Evolutionary conservation across 2,888 invertebrate species (phyloP), one percentile per base, ranked within the genome.

Genomic region (Camponotus fellah): DNA sequence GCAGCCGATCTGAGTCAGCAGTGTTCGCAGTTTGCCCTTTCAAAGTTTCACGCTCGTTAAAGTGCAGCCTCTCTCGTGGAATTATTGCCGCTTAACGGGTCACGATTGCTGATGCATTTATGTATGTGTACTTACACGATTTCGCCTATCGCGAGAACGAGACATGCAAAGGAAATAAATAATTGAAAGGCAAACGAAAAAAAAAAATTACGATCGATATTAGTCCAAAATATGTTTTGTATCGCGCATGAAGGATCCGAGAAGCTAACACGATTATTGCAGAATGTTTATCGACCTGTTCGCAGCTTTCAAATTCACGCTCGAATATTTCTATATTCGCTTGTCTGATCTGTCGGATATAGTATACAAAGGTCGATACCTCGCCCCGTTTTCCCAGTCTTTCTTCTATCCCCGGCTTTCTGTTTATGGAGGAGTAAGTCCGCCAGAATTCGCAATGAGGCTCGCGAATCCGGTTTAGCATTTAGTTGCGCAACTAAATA

Each of bases 401-500:
- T 81, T 65, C 56, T 53, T 34, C 58, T 49, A 26, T 9, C 58
- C 49, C 21, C 21, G 14, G 64, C 72, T 69, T 71, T 85, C 66
- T 65, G 62, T 69, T 84, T 62, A 62, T 76, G 46, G 58, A 66
- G 26, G 66, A 77, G 80, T 46, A 66, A 79, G 72, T 85, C 76
- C 80, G 66, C 53, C 80, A 65, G 89, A 89, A 89, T 89, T 89
- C 86, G 40, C 79, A 86, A 89, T 89, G 87, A 86, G 79, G 34
- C 64, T 79, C 83, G 64, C 82, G 56, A 87, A 68, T 72, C 75
- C 87, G 82, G 82, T 83, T 86, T 87, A 81, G 86, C 83, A 87
- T 89, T 89, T 89, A 85, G 79, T 85, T 89, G 83, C 62, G 83
- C 86, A 82, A 83, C 85, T 90, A 88, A 87, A 88, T 90, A 87